Conservation (phyloP, 2,888 invertebrate genomes). For the Habroteleia sp. region DNA sequence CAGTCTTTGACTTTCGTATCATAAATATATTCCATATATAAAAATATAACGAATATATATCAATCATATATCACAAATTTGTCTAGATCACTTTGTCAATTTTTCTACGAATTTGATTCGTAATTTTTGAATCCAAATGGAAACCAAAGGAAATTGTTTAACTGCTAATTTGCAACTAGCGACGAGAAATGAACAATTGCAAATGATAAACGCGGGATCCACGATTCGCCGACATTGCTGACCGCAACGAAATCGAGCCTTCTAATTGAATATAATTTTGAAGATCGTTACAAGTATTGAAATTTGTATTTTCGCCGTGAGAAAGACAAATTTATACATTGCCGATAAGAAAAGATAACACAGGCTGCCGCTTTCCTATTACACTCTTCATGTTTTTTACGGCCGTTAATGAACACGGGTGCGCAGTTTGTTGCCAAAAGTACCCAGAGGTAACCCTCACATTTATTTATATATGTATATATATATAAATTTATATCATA, state of each 20-base stretch:
- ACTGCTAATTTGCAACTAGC: slow-evolving; percentile 14
- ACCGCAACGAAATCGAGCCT: slow-evolving; percentile 34
- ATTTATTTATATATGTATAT: slow-evolving; percentile 74
- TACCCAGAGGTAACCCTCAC: slow-evolving; percentile 77
- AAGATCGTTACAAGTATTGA: slow-evolving; percentile 11
- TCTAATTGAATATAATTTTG: slow-evolving; percentile 3
- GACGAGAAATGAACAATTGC: neutral
- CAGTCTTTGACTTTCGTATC: slow-evolving; percentile 32
- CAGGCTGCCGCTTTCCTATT: slow-evolving; percentile 35
- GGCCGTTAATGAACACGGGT: slow-evolving; percentile 46
- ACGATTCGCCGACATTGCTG: no score
- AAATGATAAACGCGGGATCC: no score
- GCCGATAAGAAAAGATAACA: slow-evolving; percentile 23
- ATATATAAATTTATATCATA: slow-evolving; percentile 70
- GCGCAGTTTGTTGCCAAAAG: slow-evolving; percentile 63
- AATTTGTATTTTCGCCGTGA: slow-evolving; percentile 21
- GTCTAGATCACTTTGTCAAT: slow-evolving; percentile 3
- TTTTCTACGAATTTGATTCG: slow-evolving; percentile 41
- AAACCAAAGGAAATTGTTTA: neutral
- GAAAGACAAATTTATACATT: slow-evolving; percentile 21
- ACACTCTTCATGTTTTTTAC: slow-evolving; percentile 33
- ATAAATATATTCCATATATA: slow-evolving; percentile 23
- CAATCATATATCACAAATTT: slow-evolving; percentile 33
- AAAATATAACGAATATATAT: slow-evolving; percentile 39
- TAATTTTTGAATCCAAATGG: neutral